Percentiles rank a stretch among this genome's conserved stretches.
Evolutionary conservation across 2,888 invertebrate genomes (phyloP).

Genomic region (Torymus texanus): DNA sequence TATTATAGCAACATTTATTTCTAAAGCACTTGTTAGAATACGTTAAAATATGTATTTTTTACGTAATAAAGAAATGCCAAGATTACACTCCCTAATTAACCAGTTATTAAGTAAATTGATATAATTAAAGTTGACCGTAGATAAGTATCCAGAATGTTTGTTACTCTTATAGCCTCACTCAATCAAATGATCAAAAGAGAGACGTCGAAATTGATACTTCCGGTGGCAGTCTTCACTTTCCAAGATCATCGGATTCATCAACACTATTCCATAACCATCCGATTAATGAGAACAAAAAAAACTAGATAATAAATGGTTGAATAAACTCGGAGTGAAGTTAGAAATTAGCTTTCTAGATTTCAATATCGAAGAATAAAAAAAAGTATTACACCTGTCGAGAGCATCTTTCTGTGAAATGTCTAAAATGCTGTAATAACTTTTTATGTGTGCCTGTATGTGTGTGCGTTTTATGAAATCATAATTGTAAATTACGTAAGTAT

Average conservation of each 20-base stretch:
- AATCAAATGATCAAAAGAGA: too few relatives aligned
- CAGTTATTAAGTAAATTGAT: too few relatives aligned
- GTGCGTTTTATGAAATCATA: background rate
- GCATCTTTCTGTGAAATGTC: background rate
- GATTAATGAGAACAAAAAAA: background rate
- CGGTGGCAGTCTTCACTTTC: background rate
- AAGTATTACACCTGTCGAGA: background rate
- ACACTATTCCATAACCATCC: background rate
- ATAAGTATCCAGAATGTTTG: too few relatives aligned
- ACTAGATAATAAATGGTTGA: background rate
- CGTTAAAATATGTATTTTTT: too few relatives aligned
- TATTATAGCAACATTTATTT: too few relatives aligned
- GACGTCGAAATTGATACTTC: too few relatives aligned
- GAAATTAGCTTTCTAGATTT: slow-evolving; percentile 4
- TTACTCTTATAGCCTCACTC: too few relatives aligned
- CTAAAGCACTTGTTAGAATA: too few relatives aligned
- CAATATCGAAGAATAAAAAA: background rate
- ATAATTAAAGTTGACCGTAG: too few relatives aligned
- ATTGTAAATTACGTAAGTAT: background rate
- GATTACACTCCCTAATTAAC: too few relatives aligned
- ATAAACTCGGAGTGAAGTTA: background rate
- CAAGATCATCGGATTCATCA: background rate
- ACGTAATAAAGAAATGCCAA: too few relatives aligned
- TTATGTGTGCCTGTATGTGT: background rate
- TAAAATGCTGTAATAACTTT: background rate